Evolutionary conservation across 2,797 vertebrate genomes (phyloP).

Genomic region (Lateolabrax maculatus): DNA sequence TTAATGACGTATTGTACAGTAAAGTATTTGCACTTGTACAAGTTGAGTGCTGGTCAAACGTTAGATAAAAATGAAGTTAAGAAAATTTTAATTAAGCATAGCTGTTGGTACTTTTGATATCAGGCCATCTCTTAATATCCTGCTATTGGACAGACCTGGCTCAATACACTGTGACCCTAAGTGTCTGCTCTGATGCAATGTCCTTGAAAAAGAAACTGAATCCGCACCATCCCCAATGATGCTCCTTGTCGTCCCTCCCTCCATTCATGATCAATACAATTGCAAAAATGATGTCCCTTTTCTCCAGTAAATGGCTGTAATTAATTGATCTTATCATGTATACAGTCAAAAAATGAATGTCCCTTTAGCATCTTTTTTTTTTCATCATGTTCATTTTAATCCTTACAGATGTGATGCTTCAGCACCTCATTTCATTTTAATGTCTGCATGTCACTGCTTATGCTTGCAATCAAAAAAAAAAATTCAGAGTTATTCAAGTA

Average conservation of each 20-base stretch:
- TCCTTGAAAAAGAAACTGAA: slow-evolving; percentile 68
- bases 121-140: slow-evolving; percentile 51
- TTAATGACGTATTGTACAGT: not conserved
- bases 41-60: not conserved
- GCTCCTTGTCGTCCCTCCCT: slow-evolving; percentile 17
- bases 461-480: not conserved
- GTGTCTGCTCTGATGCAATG: slow-evolving; percentile 32
- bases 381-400: slow-evolving; percentile 20
- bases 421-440: slow-evolving; percentile 33
- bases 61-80: slow-evolving; percentile 22
- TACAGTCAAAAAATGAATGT: not conserved
- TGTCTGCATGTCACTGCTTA: slow-evolving; percentile 63
- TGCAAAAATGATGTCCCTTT: not conserved
- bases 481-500: slow-evolving; percentile 33
- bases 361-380: not conserved
- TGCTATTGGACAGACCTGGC: slow-evolving; percentile 47
- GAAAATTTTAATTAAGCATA: slow-evolving; percentile 40
- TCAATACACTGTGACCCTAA: slow-evolving; percentile 46
- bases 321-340: slow-evolving; percentile 1
- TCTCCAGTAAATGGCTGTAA: slow-evolving; percentile 13
- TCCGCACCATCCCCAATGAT: slow-evolving; percentile 35
- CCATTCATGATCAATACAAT: slow-evolving; percentile 31
- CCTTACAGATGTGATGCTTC: slow-evolving; percentile 17
- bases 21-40: not conserved
- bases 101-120: slow-evolving; percentile 39